Percentiles rank a stretch among this genome's conserved stretches.
Conservation (phyloP, 1,140 invertebrate species). For the Drosophila arawakana region DNA sequence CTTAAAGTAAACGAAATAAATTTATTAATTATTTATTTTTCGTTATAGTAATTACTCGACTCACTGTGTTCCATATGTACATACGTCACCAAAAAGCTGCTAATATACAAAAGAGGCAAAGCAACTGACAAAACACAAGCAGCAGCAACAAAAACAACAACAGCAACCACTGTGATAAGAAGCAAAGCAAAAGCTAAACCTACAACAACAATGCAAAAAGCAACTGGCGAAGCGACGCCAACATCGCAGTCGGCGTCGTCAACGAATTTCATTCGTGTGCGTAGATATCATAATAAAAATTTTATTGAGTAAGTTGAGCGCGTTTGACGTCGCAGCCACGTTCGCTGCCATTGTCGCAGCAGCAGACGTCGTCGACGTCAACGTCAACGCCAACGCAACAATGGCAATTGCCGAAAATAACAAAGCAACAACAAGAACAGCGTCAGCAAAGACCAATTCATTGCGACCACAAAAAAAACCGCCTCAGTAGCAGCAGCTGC, state of each 20-base stretch:
- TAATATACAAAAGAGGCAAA: constrained; percentile 22
- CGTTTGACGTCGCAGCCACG: constrained; percentile 34
- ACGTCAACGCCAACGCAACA: constrained; percentile 44
- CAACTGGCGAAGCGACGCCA: constrained; percentile 22
- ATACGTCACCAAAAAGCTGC: constrained; percentile 42
- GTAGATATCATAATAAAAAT: constrained; percentile 84
- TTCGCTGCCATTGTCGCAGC: constrained; percentile 14
- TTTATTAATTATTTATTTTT: too few relatives aligned
- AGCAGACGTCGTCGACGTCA: constrained; percentile 12
- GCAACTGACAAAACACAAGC: constrained; percentile 43
- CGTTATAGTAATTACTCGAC: too few relatives aligned
- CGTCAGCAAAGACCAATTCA: constrained; percentile 2
- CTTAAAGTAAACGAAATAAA: too few relatives aligned
- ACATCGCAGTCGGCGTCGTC: background rate
- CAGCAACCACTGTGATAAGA: constrained; percentile 47
- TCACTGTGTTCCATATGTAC: background rate
- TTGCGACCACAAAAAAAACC: constrained; percentile 26
- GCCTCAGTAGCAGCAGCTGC: constrained; percentile 45
- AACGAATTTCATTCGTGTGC: constrained; percentile 53
- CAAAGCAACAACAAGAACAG: constrained; percentile 26
- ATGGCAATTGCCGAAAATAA: constrained; percentile 61
- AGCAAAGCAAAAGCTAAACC: constrained; percentile 17
- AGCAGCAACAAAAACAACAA: constrained; percentile 17
- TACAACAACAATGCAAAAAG: constrained; percentile 40
- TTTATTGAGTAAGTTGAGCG: constrained; percentile 84